Conservation (phyloP, 2,888 invertebrate genomes). For the Psococerastis gibbosa region DNA sequence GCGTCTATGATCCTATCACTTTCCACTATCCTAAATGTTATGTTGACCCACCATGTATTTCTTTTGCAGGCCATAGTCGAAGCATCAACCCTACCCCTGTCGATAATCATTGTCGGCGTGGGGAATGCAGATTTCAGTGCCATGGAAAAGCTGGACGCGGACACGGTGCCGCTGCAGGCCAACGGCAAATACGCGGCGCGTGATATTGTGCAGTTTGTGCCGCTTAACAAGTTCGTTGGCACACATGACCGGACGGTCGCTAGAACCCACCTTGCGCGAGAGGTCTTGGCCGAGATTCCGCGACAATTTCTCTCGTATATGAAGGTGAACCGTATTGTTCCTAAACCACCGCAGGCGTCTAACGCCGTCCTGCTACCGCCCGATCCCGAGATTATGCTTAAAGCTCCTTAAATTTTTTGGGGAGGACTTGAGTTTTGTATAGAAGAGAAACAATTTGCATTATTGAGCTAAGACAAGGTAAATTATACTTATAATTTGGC, state of each 20-base stretch:
- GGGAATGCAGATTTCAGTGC: conserved; percentile 38
- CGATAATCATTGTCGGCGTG: conserved; percentile 41
- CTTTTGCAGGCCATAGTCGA: conserved; percentile 26
- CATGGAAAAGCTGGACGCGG: conserved; percentile 39
- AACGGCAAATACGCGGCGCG: conserved; percentile 30
- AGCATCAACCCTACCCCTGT: conserved; percentile 35
- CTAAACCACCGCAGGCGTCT: conserved; percentile 25
- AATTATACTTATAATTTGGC: too few species aligned
- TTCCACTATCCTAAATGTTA: too few species aligned
- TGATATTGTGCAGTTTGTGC: conserved; percentile 36
- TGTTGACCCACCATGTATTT: too few species aligned
- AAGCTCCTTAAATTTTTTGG: neutral
- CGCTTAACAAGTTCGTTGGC: conserved; percentile 24
- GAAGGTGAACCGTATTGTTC: conserved; percentile 28
- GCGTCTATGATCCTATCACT: too few species aligned
- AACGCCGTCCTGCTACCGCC: conserved; percentile 20
- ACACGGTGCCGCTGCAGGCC: conserved; percentile 25
- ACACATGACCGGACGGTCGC: conserved; percentile 21
- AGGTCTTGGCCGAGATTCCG: conserved; percentile 37
- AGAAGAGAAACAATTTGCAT: too few species aligned
- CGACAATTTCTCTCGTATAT: conserved; percentile 29
- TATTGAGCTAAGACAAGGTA: too few species aligned
- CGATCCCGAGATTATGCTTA: conserved; percentile 19
- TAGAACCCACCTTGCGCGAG: conserved; percentile 29
- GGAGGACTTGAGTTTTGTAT: neutral